A percentile compares a stretch with the other conserved stretches of the same genome.
Conservation (phyloP, 2,113 vertebrate species). For the Lagopus leucura region DNA sequence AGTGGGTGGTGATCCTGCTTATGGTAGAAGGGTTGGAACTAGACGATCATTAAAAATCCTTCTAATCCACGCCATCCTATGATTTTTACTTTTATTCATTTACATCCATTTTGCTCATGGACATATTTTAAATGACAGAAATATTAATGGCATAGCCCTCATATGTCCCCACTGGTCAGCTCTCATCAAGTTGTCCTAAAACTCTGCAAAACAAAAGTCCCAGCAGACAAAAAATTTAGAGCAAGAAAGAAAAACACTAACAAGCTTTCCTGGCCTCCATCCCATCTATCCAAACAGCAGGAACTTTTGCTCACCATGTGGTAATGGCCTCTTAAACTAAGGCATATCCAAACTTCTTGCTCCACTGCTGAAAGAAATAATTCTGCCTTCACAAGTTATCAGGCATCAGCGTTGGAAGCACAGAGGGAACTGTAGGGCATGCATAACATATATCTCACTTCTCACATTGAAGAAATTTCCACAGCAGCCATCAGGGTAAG, state of each 20-base stretch:
- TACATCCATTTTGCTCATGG: background rate
- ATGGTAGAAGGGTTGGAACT: no score
- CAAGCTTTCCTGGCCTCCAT: background rate
- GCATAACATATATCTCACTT: background rate
- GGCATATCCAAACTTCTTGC: background rate
- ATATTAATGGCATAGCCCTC: background rate
- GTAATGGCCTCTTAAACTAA: background rate
- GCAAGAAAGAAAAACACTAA: background rate
- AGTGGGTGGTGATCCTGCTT: no score
- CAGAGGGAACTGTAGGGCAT: background rate
- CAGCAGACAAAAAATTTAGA: background rate
- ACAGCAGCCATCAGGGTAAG: background rate
- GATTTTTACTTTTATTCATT: background rate
- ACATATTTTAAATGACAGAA: background rate
- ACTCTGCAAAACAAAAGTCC: background rate
- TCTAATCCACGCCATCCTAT: no score
- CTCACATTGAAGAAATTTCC: background rate
- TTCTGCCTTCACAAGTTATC: background rate
- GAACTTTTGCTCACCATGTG: background rate
- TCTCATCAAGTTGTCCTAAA: background rate
- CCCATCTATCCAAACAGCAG: background rate
- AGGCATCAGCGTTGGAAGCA: background rate
- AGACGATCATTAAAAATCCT: no score
- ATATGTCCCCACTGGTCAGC: fast-evolving
- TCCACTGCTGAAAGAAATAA: background rate